phyloP scores from a whole-genome alignment of 92 coral and sea anemone genomes.

The Galaxea fascicularis region DNA sequence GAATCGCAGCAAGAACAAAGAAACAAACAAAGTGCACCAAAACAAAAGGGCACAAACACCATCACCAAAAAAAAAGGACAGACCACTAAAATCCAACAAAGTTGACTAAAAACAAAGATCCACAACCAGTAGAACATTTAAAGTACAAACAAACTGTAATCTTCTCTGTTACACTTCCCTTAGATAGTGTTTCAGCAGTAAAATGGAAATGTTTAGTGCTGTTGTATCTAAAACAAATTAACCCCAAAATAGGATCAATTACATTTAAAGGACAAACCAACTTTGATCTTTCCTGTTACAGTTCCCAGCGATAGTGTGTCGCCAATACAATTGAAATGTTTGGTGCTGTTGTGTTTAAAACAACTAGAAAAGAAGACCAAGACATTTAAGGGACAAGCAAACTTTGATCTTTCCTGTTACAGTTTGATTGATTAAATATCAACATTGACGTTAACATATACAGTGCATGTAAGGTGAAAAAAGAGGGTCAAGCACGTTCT shows the following conservation, averaged over 20 bases:
- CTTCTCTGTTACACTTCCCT: neutral
- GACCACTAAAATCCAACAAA: slow-evolving; percentile 38
- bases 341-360: neutral
- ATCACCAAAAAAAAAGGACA: slow-evolving; percentile 34
- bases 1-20: slow-evolving; percentile 27
- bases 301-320: neutral
- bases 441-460: slow-evolving; percentile 39
- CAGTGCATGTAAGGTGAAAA: slow-evolving; percentile 52
- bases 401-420: slow-evolving; percentile 48
- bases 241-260: slow-evolving; percentile 24
- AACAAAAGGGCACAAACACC: slow-evolving; percentile 44
- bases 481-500: slow-evolving; percentile 53
- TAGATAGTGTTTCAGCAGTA: neutral
- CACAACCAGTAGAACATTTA: slow-evolving; percentile 41
- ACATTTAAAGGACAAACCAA: slow-evolving; percentile 33
- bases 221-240: slow-evolving; percentile 15
- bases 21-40: slow-evolving; percentile 40
- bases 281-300: slow-evolving; percentile 50
- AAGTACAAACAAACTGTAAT: neutral
- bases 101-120: slow-evolving; percentile 47
- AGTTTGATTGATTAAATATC: slow-evolving; percentile 38
- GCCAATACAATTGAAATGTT: neutral
- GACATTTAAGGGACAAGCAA: slow-evolving; percentile 34
- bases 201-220: neutral
- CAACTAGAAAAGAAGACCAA: slow-evolving; percentile 23